These are phyloP conservation scores for Ormyrus rosae DNA, from an alignment of 2,888 invertebrate genomes.

Conservation along the genomic window DNA sequence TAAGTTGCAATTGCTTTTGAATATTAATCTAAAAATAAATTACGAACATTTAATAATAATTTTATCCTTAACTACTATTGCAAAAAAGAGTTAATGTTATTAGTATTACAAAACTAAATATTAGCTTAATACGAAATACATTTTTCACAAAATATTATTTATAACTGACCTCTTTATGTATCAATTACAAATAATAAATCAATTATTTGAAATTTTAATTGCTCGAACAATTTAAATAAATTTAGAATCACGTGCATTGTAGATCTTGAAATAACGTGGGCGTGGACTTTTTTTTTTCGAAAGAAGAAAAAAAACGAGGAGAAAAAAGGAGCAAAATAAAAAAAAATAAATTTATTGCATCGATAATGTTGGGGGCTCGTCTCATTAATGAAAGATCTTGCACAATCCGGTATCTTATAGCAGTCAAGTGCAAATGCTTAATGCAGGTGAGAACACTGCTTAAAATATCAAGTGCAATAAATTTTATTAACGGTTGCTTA, in stretches of 20 bases:
- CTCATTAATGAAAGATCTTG: constrained; percentile 45
- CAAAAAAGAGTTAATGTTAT: background rate
- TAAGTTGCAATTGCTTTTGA: no score
- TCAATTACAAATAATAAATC: constrained; percentile 31
- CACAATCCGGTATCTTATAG: constrained; percentile 25
- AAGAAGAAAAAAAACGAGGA: constrained; percentile 2
- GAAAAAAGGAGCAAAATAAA: background rate
- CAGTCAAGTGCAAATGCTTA: constrained; percentile 36
- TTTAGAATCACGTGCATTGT: constrained; percentile 20
- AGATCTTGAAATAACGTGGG: constrained; percentile 31
- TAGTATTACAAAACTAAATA: no score
- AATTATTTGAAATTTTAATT: constrained; percentile 17
- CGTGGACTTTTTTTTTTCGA: constrained; percentile 21
- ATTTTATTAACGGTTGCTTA: constrained; percentile 2
- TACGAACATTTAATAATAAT: background rate
- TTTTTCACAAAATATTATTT: constrained; percentile 10
- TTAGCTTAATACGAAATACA: background rate
- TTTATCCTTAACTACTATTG: background rate
- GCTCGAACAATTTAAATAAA: background rate
- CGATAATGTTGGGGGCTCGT: constrained; percentile 53
- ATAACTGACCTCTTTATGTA: constrained; percentile 23
- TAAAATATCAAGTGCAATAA: constrained; percentile 27
- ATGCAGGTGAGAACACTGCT: constrained; percentile 35
- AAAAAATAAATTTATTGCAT: constrained; percentile 51
- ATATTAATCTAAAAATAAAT: background rate